Evolutionary conservation across 2,888 invertebrate genomes (phyloP).

Genomic region (Drosophila nigritarsus): DNA sequence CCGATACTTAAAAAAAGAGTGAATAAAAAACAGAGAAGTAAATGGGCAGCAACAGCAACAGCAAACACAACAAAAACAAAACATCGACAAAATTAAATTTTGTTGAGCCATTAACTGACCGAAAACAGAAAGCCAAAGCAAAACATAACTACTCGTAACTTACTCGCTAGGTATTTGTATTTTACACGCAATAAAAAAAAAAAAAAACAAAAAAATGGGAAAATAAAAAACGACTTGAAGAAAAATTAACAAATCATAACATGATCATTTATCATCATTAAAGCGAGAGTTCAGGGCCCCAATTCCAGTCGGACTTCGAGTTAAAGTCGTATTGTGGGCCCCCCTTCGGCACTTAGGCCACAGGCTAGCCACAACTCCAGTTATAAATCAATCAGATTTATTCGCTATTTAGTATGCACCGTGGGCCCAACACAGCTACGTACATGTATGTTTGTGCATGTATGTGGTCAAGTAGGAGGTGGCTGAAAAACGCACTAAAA

Average conservation of each 20-base stretch:
- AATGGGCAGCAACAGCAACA: slow-evolving; percentile 10
- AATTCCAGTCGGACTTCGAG: slow-evolving; percentile 17
- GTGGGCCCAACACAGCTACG: neutral
- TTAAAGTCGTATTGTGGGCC: slow-evolving; percentile 16
- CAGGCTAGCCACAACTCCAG: slow-evolving; percentile 51
- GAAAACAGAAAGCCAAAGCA: slow-evolving; percentile 26
- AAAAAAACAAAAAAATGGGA: slow-evolving; percentile 56
- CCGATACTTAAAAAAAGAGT: neutral
- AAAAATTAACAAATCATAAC: slow-evolving; percentile 82
- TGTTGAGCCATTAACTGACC: slow-evolving; percentile 40
- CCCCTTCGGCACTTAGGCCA: slow-evolving; percentile 25
- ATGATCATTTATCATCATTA: slow-evolving; percentile 83
- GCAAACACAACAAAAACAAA: slow-evolving; percentile 7
- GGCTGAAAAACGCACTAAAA: slow-evolving; percentile 15
- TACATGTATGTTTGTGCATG: neutral
- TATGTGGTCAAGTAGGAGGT: slow-evolving; percentile 7
- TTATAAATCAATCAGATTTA: slow-evolving; percentile 82
- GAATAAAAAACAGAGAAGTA: neutral
- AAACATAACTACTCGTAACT: slow-evolving; percentile 38
- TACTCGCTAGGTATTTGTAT: slow-evolving; percentile 41
- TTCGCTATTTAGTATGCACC: slow-evolving; percentile 63
- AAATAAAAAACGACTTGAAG: slow-evolving; percentile 49
- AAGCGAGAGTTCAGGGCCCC: slow-evolving; percentile 49
- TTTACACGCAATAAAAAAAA: slow-evolving; percentile 67
- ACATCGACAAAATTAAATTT: slow-evolving; percentile 31